Percentiles rank a stretch among this genome's conserved stretches.
Conservation (phyloP, 2,888 invertebrate genomes). For the Sthenelais limicola region DNA sequence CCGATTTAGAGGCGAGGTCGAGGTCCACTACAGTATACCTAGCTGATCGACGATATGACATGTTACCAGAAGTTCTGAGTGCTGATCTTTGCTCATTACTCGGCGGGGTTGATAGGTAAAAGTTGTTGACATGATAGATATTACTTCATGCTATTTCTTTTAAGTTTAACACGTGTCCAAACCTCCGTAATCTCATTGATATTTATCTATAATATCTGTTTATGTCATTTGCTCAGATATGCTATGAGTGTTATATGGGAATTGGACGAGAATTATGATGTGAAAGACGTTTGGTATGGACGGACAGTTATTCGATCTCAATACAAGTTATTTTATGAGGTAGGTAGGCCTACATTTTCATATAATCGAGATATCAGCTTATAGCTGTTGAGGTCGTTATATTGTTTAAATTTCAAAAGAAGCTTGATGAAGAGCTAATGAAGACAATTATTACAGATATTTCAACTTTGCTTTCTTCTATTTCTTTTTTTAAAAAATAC, state of each 20-base stretch:
- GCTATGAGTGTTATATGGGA: slow-evolving; percentile 83
- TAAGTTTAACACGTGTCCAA: too few relatives aligned
- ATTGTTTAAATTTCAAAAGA: neutral
- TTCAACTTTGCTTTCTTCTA: neutral
- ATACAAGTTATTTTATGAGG: slow-evolving; percentile 69
- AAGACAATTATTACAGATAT: neutral
- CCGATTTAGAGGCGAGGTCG: slow-evolving; percentile 92
- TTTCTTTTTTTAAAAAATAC: neutral
- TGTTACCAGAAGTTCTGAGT: slow-evolving; percentile 84
- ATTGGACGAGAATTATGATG: slow-evolving; percentile 84
- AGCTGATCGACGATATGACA: slow-evolving; percentile 82
- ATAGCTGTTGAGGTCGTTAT: neutral
- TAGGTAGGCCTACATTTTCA: too few relatives aligned
- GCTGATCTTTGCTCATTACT: slow-evolving; percentile 95
- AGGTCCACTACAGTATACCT: slow-evolving; percentile 97
- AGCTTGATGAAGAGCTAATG: neutral
- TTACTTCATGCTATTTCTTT: neutral
- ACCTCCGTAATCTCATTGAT: too few relatives aligned
- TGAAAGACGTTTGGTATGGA: slow-evolving; percentile 85
- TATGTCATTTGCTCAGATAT: slow-evolving; percentile 57
- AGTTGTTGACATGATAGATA: slow-evolving; percentile 74
- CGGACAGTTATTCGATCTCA: slow-evolving; percentile 89
- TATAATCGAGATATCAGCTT: too few relatives aligned
- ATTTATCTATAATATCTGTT: neutral
- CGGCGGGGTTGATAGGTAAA: slow-evolving; percentile 82